These are phyloP conservation scores for Atethmia centrago DNA, from an alignment of 2,888 invertebrate species.

Conservation along the genomic window DNA sequence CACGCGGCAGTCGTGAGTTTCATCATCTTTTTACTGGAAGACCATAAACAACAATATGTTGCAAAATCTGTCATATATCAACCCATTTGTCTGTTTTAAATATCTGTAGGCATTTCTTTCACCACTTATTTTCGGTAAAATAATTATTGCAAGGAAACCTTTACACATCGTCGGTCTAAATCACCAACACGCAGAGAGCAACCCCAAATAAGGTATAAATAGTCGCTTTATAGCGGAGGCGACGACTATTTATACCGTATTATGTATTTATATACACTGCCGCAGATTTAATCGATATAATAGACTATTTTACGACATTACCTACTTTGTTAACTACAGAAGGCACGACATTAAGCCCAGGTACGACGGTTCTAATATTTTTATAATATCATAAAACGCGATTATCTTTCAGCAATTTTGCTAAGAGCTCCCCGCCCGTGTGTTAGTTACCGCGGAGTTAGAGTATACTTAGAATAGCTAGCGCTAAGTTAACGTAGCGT, in stretches of 20 bases:
- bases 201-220: not conserved
- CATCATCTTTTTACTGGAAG: not conserved
- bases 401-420: constrained; percentile 42
- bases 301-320: constrained; percentile 35
- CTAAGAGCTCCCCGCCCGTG: constrained; percentile 31
- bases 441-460: constrained; percentile 32
- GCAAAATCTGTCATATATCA: not conserved
- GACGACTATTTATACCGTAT: no score
- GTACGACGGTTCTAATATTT: constrained; percentile 38
- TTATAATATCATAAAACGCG: constrained; percentile 54
- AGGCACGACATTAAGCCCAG: not conserved
- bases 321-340: constrained; percentile 8
- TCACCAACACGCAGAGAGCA: not conserved
- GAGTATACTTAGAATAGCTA: constrained; percentile 15
- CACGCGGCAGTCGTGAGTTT: not conserved
- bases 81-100: not conserved
- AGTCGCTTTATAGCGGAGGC: not conserved
- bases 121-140: not conserved
- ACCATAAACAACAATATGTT: not conserved
- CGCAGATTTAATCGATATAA: constrained; percentile 40
- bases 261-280: no score
- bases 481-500: constrained; percentile 44
- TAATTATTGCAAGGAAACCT: not conserved
- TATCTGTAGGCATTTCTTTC: not conserved
- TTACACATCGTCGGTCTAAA: not conserved